These are phyloP conservation scores for Diaphora mendica DNA, from an alignment of 2,888 invertebrate species.

Conservation along the genomic window DNA sequence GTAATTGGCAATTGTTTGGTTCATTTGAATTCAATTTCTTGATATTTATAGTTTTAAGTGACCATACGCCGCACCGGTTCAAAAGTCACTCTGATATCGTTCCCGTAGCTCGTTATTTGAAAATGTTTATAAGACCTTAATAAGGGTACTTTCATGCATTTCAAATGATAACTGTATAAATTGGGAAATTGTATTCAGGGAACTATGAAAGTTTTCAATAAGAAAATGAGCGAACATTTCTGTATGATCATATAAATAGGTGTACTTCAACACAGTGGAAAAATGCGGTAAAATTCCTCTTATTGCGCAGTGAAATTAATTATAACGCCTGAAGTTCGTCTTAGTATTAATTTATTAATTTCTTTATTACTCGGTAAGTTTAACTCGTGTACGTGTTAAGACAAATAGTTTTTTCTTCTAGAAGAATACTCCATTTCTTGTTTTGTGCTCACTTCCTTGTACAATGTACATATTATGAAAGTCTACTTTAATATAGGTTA, in stretches of 20 bases:
- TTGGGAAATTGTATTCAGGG: background rate
- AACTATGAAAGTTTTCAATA: background rate
- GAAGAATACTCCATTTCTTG: background rate
- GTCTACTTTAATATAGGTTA: conserved; percentile 26
- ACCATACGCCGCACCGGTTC: conserved; percentile 51
- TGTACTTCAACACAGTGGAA: background rate
- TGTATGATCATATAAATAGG: background rate
- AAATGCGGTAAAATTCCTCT: background rate
- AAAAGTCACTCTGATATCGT: conserved; percentile 50
- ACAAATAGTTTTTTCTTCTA: background rate
- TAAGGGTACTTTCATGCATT: conserved; percentile 11
- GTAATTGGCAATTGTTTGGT: conserved; percentile 73
- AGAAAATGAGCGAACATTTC: background rate
- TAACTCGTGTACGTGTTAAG: background rate
- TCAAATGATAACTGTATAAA: conserved; percentile 2
- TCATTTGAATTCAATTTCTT: conserved; percentile 67
- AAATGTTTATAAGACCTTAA: conserved; percentile 34
- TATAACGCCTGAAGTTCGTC: no score
- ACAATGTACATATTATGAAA: conserved; percentile 37
- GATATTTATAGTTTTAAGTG: conserved; percentile 60
- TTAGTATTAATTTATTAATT: background rate
- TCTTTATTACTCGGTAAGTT: background rate
- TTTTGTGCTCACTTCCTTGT: conserved; percentile 17
- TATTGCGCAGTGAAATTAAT: background rate
- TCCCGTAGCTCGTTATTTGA: conserved; percentile 45